Evolutionary conservation across 2,797 vertebrate species (phyloP).

Genomic region (Thalassophryne amazonica): DNA sequence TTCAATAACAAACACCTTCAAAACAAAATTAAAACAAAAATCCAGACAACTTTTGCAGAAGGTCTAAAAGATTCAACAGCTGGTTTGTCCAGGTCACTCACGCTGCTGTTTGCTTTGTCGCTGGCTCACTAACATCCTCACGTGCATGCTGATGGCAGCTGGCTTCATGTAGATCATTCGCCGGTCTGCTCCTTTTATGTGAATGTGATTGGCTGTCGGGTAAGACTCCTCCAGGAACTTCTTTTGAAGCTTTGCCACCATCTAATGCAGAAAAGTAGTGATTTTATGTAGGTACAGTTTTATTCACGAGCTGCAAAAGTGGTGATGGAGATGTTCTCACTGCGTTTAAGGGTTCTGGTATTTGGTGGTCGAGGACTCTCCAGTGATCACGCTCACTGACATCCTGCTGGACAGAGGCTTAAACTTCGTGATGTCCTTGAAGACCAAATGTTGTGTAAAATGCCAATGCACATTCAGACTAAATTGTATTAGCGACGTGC

Average conservation of each 20-base stretch:
- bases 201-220: slow-evolving; percentile 77
- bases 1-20: slow-evolving; percentile 20
- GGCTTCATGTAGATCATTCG: slow-evolving; percentile 82
- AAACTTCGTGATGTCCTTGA: slow-evolving; percentile 78
- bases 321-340: slow-evolving; percentile 66
- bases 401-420: slow-evolving; percentile 79
- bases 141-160: slow-evolving; percentile 78
- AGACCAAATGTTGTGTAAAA: neutral
- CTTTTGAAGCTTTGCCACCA: slow-evolving; percentile 79
- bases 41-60: slow-evolving; percentile 33
- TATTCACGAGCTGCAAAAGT: no score
- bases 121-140: slow-evolving; percentile 76
- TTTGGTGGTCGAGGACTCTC: slow-evolving; percentile 74
- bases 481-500: no score
- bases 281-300: slow-evolving; percentile 16
- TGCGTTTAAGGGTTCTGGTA: slow-evolving; percentile 77
- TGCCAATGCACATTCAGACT: neutral
- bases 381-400: slow-evolving; percentile 77
- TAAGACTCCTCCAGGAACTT: slow-evolving; percentile 77
- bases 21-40: slow-evolving; percentile 18
- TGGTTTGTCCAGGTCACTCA: slow-evolving; percentile 51
- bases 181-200: slow-evolving; percentile 77
- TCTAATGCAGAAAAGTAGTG: slow-evolving; percentile 62
- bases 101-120: slow-evolving; percentile 75
- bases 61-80: slow-evolving; percentile 38